Conservation (phyloP, 2,113 vertebrate genomes). For the Rallus limicola region DNA sequence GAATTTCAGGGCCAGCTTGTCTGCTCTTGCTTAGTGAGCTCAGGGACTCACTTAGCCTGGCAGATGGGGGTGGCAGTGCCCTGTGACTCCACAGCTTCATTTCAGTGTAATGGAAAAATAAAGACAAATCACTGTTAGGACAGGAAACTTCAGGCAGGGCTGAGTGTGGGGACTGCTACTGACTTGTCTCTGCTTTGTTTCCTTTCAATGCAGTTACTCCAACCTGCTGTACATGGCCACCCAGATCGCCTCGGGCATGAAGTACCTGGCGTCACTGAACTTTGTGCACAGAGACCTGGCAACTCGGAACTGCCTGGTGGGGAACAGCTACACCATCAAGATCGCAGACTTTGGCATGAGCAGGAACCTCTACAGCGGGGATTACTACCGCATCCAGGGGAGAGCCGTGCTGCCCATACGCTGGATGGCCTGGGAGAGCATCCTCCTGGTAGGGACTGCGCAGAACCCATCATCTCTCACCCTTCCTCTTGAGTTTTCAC, state of each 20-base stretch:
- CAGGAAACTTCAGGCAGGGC: background rate
- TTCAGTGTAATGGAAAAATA: background rate
- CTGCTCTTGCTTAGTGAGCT: background rate
- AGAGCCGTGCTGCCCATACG: constrained; percentile 95
- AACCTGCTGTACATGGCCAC: constrained; percentile 89
- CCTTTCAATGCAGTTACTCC: constrained; percentile 73
- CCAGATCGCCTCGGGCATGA: constrained; percentile 98
- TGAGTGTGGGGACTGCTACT: background rate
- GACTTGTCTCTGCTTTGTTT: background rate
- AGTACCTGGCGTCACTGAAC: constrained; percentile 94
- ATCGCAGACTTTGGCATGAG: constrained; percentile 99
- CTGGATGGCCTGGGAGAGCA: constrained; percentile 99
- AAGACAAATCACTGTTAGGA: background rate
- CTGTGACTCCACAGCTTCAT: background rate
- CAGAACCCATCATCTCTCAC: background rate
- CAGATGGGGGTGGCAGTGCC: background rate
- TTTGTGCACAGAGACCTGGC: constrained; percentile 98
- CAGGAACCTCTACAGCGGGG: constrained; percentile 95
- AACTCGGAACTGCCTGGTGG: constrained; percentile 96
- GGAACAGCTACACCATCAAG: constrained; percentile 93
- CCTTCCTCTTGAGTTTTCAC: accelerated
- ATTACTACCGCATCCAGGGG: constrained; percentile 97
- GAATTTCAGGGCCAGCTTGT: constrained; percentile 8
- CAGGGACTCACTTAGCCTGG: background rate
- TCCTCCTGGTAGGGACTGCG: constrained; percentile 83